phyloP scores from a whole-genome alignment of 2,888 invertebrate genomes.

The Plagodis pulveraria region DNA sequence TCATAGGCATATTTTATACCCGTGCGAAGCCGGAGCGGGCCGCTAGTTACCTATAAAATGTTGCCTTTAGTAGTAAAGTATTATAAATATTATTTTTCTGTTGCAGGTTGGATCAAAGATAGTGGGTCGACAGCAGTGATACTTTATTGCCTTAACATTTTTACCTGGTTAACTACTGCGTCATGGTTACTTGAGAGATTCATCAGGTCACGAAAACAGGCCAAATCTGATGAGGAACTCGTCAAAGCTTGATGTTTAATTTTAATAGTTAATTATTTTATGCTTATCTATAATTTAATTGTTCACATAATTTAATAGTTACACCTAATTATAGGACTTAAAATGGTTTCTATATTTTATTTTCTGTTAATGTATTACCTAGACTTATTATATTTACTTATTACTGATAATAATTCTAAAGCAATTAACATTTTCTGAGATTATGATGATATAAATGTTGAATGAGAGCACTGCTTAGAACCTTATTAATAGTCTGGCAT shows the following conservation, averaged over 20 bases:
- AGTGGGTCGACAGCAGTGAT: slow-evolving; percentile 85
- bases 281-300: background rate
- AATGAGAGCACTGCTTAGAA: no score
- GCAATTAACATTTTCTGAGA: no score
- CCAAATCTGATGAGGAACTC: slow-evolving; percentile 42
- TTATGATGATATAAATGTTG: no score
- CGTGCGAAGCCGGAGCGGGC: no score
- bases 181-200: slow-evolving; percentile 87
- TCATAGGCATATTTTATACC: no score
- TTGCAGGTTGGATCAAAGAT: slow-evolving; percentile 87
- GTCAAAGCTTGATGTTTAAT: slow-evolving; percentile 44
- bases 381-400: background rate
- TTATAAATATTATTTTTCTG: background rate
- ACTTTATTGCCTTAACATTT: slow-evolving; percentile 87
- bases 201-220: slow-evolving; percentile 56
- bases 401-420: background rate
- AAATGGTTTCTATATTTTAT: background rate
- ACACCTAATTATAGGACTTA: no score
- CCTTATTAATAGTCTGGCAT: no score
- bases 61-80: no score
- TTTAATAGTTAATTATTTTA: background rate
- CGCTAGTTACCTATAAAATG: background rate
- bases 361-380: no score
- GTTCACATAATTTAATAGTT: no score
- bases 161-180: slow-evolving; percentile 86